Base-by-base conservation (phyloP, 2,113 vertebrate genomes). In the Riparia riparia region DNA sequence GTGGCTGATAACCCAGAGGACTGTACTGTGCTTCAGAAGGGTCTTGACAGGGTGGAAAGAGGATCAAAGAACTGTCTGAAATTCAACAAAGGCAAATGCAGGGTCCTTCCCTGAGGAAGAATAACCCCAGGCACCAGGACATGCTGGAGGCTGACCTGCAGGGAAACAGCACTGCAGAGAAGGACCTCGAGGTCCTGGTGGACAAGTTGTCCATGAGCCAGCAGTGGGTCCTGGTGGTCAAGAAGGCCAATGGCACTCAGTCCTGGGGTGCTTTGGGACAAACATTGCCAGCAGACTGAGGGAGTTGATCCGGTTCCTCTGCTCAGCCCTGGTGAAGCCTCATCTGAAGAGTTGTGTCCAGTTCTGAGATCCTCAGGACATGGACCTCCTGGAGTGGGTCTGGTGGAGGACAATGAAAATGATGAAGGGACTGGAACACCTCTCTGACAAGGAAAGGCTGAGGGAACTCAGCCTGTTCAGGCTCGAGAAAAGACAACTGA, bases 1-100 rank as follows among this genome's bases (percentile, higher is more conserved):
- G 54, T 21, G 11, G 17, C 4, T 0, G 1, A 44, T 18, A 32
- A 1, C 17, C 37, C 53, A 37, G 53, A 44, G 26, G 7, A 11
- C 20, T 68, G 20, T 21, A 61, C 71, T 68, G 63, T 21, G 25
- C 11, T 51, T 60, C 32, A 45, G 37, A 45, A 69, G 32, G 63
- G 14, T 32, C 14, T 60, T 1, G 6, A 7, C 5, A 11, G 39
- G 45, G 14, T 86, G 39, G 32, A 69, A 6, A 56, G 15, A 49
- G 4, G 4, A 6, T 17, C 37, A 77, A 26, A 51, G 69, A 86
- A 22, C 32, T 6, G 3, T 31, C 44, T 58, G 51, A 37, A 60
- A 26, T 60, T 68, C 32, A 45, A 15, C 37, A 69, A 51, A 51
- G 72, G 26, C 17, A 4, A 37, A 8, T 4, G 7, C 32, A 77